Percentiles rank a stretch among this genome's conserved stretches.
Evolutionary conservation across 1,140 invertebrate genomes (phyloP).

Genomic region (Cherax quadricarinatus): DNA sequence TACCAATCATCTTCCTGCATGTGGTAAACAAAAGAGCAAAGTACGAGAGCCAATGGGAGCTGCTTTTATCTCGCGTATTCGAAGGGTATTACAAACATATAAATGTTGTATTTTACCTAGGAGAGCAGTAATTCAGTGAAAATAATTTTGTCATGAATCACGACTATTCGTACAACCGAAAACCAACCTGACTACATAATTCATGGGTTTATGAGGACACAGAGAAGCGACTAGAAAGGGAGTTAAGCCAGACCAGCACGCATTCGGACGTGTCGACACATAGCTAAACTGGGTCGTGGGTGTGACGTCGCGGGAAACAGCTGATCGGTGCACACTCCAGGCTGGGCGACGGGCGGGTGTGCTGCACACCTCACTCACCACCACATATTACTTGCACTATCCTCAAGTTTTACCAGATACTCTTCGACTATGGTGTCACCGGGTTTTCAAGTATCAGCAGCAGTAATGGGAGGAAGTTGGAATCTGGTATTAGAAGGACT

Average conservation of each 20-base stretch:
- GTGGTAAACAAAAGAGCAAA: slow-evolving; percentile 40
- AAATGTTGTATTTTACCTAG: not conserved
- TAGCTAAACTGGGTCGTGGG: slow-evolving; percentile 47
- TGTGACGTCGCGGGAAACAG: slow-evolving; percentile 46
- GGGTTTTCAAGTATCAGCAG: not conserved
- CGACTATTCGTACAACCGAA: no score
- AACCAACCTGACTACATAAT: no score
- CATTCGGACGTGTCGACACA: slow-evolving; percentile 27
- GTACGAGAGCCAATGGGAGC: slow-evolving; percentile 31
- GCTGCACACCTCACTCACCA: not conserved
- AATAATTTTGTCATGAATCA: no score
- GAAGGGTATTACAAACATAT: not conserved
- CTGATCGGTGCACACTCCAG: slow-evolving; percentile 37
- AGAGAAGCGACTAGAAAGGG: not conserved
- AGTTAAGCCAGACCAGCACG: slow-evolving; percentile 15
- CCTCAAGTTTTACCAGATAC: not conserved
- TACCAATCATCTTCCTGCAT: slow-evolving; percentile 20
- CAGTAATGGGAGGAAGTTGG: no score
- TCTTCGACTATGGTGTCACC: not conserved
- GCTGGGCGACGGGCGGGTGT: not conserved
- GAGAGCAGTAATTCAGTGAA: no score
- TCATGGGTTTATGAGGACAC: not conserved
- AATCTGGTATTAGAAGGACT: not conserved
- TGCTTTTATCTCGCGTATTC: slow-evolving; percentile 8
- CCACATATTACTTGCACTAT: not conserved